phyloP scores from a whole-genome alignment of 2,113 vertebrate species.

The Cyanistes caeruleus region DNA sequence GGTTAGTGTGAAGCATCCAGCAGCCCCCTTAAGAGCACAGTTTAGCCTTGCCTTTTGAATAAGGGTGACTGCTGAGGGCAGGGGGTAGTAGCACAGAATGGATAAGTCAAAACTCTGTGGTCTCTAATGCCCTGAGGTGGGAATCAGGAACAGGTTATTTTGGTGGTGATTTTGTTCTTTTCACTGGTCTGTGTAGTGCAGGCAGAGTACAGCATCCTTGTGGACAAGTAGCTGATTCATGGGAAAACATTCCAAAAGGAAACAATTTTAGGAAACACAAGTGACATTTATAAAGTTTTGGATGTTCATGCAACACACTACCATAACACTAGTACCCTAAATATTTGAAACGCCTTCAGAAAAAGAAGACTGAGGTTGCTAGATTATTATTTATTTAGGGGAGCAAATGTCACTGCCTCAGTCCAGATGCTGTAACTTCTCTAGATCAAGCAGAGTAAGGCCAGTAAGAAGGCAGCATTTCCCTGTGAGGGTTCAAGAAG shows the following conservation, averaged over 20 bases:
- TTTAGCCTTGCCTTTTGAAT: neutral
- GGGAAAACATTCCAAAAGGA: neutral
- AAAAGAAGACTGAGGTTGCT: neutral
- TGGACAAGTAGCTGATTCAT: neutral
- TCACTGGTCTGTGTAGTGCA: neutral
- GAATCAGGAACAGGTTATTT: neutral
- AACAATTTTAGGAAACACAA: neutral
- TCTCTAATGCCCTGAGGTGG: neutral
- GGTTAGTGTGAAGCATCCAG: neutral
- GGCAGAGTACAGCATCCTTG: neutral
- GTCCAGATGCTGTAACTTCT: neutral
- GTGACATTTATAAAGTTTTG: neutral
- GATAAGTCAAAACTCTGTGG: neutral
- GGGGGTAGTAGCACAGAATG: neutral
- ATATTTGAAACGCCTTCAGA: neutral
- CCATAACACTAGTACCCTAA: neutral
- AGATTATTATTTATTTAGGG: neutral
- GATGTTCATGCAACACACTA: rapidly evolving
- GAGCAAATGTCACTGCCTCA: neutral
- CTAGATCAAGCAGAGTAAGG: neutral
- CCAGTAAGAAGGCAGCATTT: neutral
- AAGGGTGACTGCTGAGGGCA: neutral
- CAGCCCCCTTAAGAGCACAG: neutral
- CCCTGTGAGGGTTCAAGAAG: neutral
- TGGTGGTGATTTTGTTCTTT: neutral